Base-by-base conservation (phyloP, 2,797 vertebrate species). In the Meriones psammophilus region DNA sequence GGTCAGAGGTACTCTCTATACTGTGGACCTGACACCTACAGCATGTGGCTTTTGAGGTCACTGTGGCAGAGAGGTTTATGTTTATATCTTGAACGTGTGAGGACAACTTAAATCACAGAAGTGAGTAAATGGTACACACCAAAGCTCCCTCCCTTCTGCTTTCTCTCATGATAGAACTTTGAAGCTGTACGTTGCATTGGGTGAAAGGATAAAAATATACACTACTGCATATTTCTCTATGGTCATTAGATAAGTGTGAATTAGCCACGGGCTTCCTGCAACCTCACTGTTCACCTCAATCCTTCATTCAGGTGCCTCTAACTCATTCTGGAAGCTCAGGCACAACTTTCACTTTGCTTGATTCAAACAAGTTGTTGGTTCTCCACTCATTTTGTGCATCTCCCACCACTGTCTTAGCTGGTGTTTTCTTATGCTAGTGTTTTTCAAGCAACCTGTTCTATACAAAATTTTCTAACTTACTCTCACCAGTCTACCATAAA, bases 231-330 rank as follows among this genome's bases (percentile, higher is more conserved):
- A 78, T 39, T 69, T 4, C 42, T 94, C 66, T 12, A 58, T 50
- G 62, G 30, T 20, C 56, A 10, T 8, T 92, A 39, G 3, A 76
- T 7, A 91, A 33, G 74, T 20, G 22, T 33, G 33, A 46, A 56
- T 69, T 96, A 68, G 24, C 4, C 3, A 8, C 46, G 68, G 58
- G n/a, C 14, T 69, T 94, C 60, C 86, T 73, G 28, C 1, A 90
- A 24, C 24, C 28, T 39, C 73, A 36, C 5, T 71, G 30, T 17
- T 92, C 5, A 85, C 64, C 54, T 60, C 58, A 74, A n/a, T 69
- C 73, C 80, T 94, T 50, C 33, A 50, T 90, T 89, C 22, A 64
- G 33, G 46, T 78, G 50, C 20, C 58, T 92, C 36, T 79, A 87
- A 81, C 92, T 20, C 33, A 50, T 62, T 81, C 36, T 50, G 22